Evolutionary conservation across 2,797 vertebrate species (phyloP).

Genomic region (Brachyrhaphis roseni): DNA sequence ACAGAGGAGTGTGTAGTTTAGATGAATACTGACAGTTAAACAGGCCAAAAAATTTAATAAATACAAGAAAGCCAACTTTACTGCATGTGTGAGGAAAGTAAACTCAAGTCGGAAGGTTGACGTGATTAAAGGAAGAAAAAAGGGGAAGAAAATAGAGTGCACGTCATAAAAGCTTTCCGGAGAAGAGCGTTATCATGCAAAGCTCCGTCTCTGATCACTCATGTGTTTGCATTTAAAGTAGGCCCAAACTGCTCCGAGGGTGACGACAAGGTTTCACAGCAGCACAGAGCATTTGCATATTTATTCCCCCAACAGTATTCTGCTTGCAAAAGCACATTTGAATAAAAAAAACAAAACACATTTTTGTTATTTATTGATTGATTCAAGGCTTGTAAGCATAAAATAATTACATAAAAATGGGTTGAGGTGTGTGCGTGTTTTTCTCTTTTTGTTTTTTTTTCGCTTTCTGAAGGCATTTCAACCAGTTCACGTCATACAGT

Average conservation of each 20-base stretch:
- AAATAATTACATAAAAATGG: constrained; percentile 58
- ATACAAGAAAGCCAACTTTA: constrained; percentile 21
- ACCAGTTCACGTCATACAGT: constrained; percentile 31
- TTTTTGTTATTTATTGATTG: constrained; percentile 73
- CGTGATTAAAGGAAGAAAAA: constrained; percentile 42
- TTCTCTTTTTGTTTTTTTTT: constrained; percentile 48
- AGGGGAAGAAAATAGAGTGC: constrained; percentile 11
- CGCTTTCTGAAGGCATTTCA: constrained; percentile 72
- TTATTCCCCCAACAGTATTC: constrained; percentile 63
- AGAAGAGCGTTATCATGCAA: constrained; percentile 56
- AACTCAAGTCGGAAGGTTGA: constrained; percentile 38
- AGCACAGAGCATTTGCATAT: constrained; percentile 74
- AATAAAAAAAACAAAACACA: not conserved
- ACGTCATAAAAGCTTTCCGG: constrained; percentile 58
- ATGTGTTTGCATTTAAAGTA: constrained; percentile 73
- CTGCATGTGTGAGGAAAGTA: constrained; percentile 41
- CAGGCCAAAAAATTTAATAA: not conserved
- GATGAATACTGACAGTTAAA: not conserved
- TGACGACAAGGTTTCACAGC: constrained; percentile 60
- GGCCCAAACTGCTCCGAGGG: constrained; percentile 66
- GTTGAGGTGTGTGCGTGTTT: constrained; percentile 59
- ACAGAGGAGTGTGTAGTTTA: not conserved
- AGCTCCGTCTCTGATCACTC: constrained; percentile 65
- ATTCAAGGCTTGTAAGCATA: constrained; percentile 54
- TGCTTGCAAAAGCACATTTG: constrained; percentile 47